Evolutionary conservation across 2,888 invertebrate species (phyloP).

Genomic region (Notodonta ziczac): DNA sequence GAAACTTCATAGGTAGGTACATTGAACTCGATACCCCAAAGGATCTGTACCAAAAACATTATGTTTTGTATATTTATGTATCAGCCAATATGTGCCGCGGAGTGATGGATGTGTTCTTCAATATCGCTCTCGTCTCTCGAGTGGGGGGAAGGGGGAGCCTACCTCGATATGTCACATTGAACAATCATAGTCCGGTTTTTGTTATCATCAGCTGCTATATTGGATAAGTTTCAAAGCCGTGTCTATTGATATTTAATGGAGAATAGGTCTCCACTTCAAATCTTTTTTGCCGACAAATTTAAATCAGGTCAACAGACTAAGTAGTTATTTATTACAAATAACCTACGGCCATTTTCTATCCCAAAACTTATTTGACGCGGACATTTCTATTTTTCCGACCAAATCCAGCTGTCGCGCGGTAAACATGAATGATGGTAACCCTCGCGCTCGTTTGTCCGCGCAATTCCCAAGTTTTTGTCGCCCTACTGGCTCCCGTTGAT

Average conservation of each 20-base stretch:
- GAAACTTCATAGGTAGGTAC: neutral
- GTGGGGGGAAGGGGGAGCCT: neutral
- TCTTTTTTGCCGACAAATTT: too few relatives aligned
- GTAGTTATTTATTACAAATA: neutral
- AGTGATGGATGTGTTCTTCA: constrained; percentile 5
- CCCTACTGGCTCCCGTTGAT: neutral
- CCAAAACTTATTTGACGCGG: neutral
- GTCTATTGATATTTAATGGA: too few relatives aligned
- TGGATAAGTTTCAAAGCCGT: neutral
- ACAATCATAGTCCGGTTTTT: constrained; percentile 3
- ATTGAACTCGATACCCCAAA: neutral
- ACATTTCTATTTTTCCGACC: neutral
- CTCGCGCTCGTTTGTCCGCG: neutral
- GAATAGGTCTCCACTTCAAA: too few relatives aligned
- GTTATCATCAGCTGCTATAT: neutral
- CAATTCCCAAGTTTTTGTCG: neutral
- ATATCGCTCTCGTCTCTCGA: constrained; percentile 1
- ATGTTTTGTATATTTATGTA: neutral
- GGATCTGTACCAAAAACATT: neutral
- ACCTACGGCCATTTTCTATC: neutral
- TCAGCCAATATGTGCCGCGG: neutral
- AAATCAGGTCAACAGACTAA: too few relatives aligned
- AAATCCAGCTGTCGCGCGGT: constrained; percentile 2
- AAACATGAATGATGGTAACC: constrained; percentile 3
- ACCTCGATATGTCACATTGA: neutral